These are phyloP conservation scores for Nesogale talazaci DNA, from an alignment of 2,113 vertebrate species.

Conservation along the genomic window DNA sequence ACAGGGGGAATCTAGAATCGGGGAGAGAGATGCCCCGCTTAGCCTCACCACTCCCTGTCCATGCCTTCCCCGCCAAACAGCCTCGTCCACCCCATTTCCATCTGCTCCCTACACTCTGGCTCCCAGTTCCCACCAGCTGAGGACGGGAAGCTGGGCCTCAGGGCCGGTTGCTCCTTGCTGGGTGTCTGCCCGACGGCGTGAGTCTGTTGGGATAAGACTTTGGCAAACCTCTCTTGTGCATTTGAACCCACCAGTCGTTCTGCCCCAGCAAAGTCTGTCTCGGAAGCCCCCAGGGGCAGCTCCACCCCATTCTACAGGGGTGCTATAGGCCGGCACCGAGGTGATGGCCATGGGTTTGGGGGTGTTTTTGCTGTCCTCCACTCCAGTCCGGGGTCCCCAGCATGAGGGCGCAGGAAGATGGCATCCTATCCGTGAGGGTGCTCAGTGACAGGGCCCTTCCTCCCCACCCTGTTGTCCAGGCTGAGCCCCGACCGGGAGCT, in stretches of 20 bases:
- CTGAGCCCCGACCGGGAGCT: not conserved
- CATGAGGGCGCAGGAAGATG: not conserved
- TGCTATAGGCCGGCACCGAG: too few relatives aligned
- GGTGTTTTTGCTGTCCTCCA: too few relatives aligned
- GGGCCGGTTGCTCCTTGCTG: not conserved
- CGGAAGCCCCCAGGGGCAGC: too few relatives aligned
- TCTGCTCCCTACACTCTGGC: not conserved
- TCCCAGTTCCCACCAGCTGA: not conserved
- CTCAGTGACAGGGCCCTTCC: constrained; percentile 15
- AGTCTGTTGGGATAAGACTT: not conserved
- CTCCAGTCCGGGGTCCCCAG: too few relatives aligned
- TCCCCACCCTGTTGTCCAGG: not conserved
- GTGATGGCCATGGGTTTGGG: too few relatives aligned
- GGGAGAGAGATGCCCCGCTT: not conserved
- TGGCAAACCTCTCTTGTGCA: constrained; percentile 4
- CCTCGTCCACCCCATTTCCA: not conserved
- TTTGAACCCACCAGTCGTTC: too few relatives aligned
- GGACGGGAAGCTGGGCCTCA: constrained; percentile 27
- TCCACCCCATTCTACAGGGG: too few relatives aligned
- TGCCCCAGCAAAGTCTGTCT: too few relatives aligned
- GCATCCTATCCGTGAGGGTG: not conserved
- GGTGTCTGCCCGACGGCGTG: not conserved
- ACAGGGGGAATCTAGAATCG: constrained; percentile 93
- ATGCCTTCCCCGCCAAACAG: not conserved
- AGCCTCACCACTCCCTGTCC: not conserved